phyloP scores from a whole-genome alignment of 2,113 vertebrate genomes.

The Corydoras maculifer region DNA sequence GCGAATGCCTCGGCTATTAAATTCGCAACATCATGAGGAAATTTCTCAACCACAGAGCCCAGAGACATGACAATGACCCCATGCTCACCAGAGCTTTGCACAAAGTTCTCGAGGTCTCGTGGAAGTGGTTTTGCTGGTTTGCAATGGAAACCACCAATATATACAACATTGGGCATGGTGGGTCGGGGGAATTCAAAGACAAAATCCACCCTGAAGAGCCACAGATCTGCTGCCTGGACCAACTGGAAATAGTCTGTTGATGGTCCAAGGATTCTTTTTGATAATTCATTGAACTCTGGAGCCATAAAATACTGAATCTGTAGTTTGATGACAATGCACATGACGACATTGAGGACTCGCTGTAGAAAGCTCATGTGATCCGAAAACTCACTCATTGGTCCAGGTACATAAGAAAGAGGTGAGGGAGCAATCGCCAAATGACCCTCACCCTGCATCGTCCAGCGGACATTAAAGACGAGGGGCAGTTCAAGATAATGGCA shows the following conservation, averaged over 20 bases:
- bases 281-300: constrained; percentile 1
- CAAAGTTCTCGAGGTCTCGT: constrained; percentile 40
- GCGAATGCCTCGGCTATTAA: constrained; percentile 38
- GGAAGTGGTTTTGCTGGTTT: constrained; percentile 37
- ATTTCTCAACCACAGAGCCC: constrained; percentile 34
- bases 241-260: constrained; percentile 4
- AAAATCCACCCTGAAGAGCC: constrained; percentile 40
- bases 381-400: constrained; percentile 31
- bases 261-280: constrained; percentile 15
- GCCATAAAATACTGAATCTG: not conserved
- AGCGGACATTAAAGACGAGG: constrained; percentile 46
- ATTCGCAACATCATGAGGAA: constrained; percentile 33
- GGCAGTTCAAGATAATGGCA: constrained; percentile 47
- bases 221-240: constrained; percentile 32
- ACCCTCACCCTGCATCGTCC: constrained; percentile 37
- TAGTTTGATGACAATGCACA: constrained; percentile 19
- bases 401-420: constrained; percentile 48
- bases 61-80: constrained; percentile 43
- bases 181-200: constrained; percentile 38
- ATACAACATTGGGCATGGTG: constrained; percentile 41
- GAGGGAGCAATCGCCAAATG: constrained; percentile 47
- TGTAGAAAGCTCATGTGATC: constrained; percentile 46
- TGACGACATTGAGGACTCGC: constrained; percentile 37
- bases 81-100: constrained; percentile 41
- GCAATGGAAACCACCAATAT: constrained; percentile 39